These are phyloP conservation scores for Planiliza haematocheilus DNA, from an alignment of 2,113 vertebrate species.

Conservation along the genomic window DNA sequence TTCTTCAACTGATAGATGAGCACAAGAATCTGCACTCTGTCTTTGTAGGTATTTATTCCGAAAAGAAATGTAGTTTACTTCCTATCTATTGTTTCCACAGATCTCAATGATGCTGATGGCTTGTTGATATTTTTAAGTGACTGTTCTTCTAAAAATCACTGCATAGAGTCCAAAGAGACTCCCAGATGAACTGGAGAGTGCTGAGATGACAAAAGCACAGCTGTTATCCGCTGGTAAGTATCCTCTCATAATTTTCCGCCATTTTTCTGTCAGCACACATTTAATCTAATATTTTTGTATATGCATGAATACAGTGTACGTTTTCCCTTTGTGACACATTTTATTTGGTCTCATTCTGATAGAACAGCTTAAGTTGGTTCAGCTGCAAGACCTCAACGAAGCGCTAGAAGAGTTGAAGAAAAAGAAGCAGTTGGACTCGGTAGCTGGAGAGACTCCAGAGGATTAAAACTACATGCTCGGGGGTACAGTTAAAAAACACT, in stretches of 20 bases:
- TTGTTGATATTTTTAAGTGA: neutral
- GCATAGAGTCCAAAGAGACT: conserved; percentile 74
- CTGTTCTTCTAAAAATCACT: neutral
- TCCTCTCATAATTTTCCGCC: neutral
- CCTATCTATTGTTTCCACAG: neutral
- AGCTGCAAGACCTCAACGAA: conserved; percentile 60
- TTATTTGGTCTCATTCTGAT: conserved; percentile 1
- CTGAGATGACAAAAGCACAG: conserved; percentile 69
- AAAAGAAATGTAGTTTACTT: neutral
- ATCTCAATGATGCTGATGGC: neutral
- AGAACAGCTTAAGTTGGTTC: conserved; percentile 77
- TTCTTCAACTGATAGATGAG: conserved; percentile 78
- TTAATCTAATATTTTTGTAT: neutral
- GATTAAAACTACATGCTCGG: conserved; percentile 6
- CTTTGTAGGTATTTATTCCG: conserved; percentile 76
- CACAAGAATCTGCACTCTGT: conserved; percentile 78
- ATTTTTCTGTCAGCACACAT: neutral
- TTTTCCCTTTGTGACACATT: conserved; percentile 21
- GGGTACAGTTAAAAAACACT: neutral
- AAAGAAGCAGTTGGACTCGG: conserved; percentile 15
- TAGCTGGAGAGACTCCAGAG: conserved; percentile 9
- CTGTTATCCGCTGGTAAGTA: conserved; percentile 72
- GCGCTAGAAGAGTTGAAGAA: conserved; percentile 50
- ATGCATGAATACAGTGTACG: neutral
- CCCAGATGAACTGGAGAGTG: conserved; percentile 66